Conservation (phyloP, 1,140 invertebrate species). For the Drusus annulatus region DNA sequence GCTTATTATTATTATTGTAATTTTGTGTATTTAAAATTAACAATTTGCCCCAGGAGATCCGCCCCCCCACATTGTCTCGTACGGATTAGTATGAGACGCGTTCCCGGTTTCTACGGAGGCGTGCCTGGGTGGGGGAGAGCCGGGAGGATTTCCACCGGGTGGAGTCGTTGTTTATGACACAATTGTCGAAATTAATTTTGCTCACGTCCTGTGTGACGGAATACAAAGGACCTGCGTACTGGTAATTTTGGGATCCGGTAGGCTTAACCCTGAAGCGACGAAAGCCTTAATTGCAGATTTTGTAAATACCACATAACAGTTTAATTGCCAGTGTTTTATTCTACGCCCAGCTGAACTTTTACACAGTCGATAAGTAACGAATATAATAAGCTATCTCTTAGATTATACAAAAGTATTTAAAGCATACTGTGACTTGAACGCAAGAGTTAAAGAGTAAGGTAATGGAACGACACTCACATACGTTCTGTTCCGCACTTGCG, state of each 20-base stretch:
- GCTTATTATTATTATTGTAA: no score
- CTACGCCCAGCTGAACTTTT: no score
- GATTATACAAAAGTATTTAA: no score
- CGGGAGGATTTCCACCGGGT: neutral
- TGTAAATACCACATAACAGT: no score
- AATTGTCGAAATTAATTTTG: constrained; percentile 28
- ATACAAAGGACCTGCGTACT: constrained; percentile 2
- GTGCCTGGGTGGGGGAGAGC: neutral
- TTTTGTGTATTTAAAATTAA: no score
- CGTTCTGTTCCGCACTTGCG: no score
- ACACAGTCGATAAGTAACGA: no score
- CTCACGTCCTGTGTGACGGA: constrained; percentile 4
- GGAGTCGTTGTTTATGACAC: constrained; percentile 14
- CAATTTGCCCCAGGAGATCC: constrained; percentile 4
- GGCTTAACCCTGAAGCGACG: neutral
- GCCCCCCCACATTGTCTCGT: constrained; percentile 10
- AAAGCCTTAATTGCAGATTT: neutral
- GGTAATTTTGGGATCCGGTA: constrained; percentile 4
- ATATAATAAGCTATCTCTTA: no score
- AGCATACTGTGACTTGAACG: no score
- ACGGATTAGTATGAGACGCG: constrained; percentile 2
- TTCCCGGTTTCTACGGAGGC: neutral
- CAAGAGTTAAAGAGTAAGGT: no score
- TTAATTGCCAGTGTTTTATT: no score
- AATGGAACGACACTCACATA: no score